A percentile compares a stretch with the other conserved stretches of the same genome.
phyloP scores from a whole-genome alignment of 2,888 invertebrate genomes.

The Lycophotia porphyrea region DNA sequence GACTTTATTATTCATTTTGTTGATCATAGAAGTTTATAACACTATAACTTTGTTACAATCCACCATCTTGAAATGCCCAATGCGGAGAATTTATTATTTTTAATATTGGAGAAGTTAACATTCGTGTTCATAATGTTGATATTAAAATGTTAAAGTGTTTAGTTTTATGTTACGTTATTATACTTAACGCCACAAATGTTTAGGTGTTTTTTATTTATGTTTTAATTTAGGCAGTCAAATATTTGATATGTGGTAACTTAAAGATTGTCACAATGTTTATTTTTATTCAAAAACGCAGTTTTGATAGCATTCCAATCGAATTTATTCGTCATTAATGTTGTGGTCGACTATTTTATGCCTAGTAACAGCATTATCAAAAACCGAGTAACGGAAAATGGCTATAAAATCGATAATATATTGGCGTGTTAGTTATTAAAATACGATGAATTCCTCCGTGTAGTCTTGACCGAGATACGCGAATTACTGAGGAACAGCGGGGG shows the following conservation, averaged over 20 bases:
- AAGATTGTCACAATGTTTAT: conserved; percentile 42
- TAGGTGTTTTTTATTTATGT: conserved; percentile 32
- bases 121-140: conserved; percentile 38
- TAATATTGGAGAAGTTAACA: conserved; percentile 49
- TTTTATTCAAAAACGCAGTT: conserved; percentile 35
- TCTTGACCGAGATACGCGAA: conserved; percentile 68
- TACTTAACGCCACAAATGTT: conserved; percentile 45
- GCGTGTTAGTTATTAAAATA: conserved; percentile 42
- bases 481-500: conserved; percentile 76
- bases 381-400: conserved; percentile 48
- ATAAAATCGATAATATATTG: conserved; percentile 50
- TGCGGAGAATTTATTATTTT: conserved; percentile 54
- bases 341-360: conserved; percentile 32
- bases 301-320: conserved; percentile 40
- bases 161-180: conserved; percentile 51
- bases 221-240: conserved; percentile 46
- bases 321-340: conserved; percentile 38
- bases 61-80: conserved; percentile 49
- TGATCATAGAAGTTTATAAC: conserved; percentile 53
- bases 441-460: conserved; percentile 40
- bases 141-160: conserved; percentile 43
- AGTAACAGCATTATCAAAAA: conserved; percentile 37
- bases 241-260: conserved; percentile 28
- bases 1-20: conserved; percentile 52
- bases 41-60: conserved; percentile 46